Evolutionary conservation across 2,888 invertebrate genomes (phyloP), one percentile per base, ranked within the genome.

Genomic region (Latheticus oryzae): DNA sequence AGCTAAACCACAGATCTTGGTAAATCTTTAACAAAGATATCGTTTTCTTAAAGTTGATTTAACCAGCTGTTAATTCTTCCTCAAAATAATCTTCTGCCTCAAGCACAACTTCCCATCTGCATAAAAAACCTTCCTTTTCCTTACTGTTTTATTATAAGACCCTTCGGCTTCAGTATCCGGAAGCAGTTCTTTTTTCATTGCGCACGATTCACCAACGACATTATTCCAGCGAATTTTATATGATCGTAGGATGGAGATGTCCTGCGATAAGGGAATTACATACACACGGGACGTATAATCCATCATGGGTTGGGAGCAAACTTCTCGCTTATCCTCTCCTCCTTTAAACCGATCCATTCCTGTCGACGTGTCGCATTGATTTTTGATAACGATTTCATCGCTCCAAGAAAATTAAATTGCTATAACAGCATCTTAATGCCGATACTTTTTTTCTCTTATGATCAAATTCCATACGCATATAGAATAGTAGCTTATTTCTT

Each of bases 231-330:
- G 23, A 42, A 26, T 53, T 53, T 52, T 52, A 52, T 52, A 42
- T 40, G 52, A 50, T 37, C 37, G 32, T 42, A 13, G n/a, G 21
- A 30, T 26, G 50, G 37, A 52, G 52, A 52, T 53, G 53, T 53
- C 53, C 53, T 53, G 17, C 50, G 53, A 53, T 43, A 53, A 33
- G 53, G 42, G 53, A 53, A 43, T 43, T 51, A 51, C 51, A n/a
- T 7, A 51, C 48, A 35, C 33, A 26, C 24, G 35, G 35, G 48
- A 38, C 23, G 28, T 19, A 33, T 43, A 53, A 53, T 53, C 53
- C 33, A 53, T 53, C 53, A 53, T 42, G 8, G 42, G 35, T 3
- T 12, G 9, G 11, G 35, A 9, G 35, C 2, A 16, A 11, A 3
- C 19, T 15, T 16, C 19, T 21, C 23, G 16, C 35, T 48, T 35